phyloP scores from a whole-genome alignment of 1,140 invertebrate species.

The Solenopsis invicta region DNA sequence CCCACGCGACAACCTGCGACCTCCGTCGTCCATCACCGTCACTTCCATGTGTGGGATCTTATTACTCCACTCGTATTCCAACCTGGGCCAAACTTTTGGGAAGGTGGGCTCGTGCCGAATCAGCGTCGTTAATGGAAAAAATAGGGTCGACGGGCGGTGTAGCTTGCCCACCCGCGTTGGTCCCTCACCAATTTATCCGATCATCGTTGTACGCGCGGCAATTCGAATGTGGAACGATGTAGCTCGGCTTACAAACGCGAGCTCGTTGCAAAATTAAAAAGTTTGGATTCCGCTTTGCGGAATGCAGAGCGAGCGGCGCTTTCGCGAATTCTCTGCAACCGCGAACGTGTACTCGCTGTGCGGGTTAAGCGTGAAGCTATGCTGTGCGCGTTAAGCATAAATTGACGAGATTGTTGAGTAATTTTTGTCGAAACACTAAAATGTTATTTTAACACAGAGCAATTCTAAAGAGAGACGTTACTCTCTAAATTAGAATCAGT shows the following conservation, averaged over 20 bases:
- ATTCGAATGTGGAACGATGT: not conserved
- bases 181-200: conserved; percentile 29
- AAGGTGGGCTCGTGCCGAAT: conserved; percentile 65
- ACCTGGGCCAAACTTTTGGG: conserved; percentile 62
- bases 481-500: too few species aligned
- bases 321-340: not conserved
- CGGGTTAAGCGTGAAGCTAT: not conserved
- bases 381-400: not conserved
- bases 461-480: too few species aligned
- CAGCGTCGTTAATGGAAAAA: conserved; percentile 59
- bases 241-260: conserved; percentile 33
- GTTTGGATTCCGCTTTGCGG: not conserved
- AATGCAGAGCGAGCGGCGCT: not conserved
- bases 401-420: not conserved
- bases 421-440: not conserved
- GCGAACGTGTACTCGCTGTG: not conserved
- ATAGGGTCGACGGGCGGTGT: conserved; percentile 23
- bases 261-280: conserved; percentile 37
- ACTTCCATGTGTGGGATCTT: conserved; percentile 56
- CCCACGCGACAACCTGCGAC: conserved; percentile 65
- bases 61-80: conserved; percentile 54
- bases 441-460: not conserved
- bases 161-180: too few species aligned
- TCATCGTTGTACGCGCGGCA: not conserved
- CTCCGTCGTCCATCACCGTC: conserved; percentile 47